phyloP scores from a whole-genome alignment of 2,797 vertebrate genomes.

The Siniperca scherzeri region DNA sequence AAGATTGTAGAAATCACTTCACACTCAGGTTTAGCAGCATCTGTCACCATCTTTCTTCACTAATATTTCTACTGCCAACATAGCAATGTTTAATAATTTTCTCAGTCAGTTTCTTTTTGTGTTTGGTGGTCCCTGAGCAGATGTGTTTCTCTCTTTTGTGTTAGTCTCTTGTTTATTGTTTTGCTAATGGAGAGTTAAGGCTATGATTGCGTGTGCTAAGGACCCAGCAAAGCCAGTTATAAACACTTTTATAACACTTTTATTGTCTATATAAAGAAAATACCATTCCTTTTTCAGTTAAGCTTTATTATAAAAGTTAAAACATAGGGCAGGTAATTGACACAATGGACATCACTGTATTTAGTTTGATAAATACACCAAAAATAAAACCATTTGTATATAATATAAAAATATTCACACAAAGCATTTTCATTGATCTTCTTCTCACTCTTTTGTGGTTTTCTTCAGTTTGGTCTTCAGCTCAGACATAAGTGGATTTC shows the following conservation, averaged over 20 bases:
- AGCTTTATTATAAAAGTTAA: constrained; percentile 60
- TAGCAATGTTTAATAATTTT: no score
- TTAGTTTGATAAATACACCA: constrained; percentile 31
- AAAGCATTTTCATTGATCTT: not conserved
- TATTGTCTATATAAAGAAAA: no score
- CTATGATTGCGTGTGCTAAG: not conserved
- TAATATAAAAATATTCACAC: constrained; percentile 38
- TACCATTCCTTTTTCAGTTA: not conserved
- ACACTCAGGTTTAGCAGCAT: no score
- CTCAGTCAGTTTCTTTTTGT: not conserved
- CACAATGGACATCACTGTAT: not conserved
- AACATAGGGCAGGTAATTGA: not conserved
- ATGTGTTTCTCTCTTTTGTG: no score
- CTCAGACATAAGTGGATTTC: constrained; percentile 85
- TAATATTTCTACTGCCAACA: no score
- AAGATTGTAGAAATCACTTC: no score
- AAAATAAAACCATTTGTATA: constrained; percentile 38
- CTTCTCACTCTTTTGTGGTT: constrained; percentile 75
- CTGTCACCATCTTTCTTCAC: no score
- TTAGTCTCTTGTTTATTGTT: not conserved
- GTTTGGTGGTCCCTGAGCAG: not conserved
- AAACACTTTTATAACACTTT: not conserved
- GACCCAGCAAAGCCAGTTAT: not conserved
- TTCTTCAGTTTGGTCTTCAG: constrained; percentile 87
- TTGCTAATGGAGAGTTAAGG: not conserved